A percentile compares a stretch with the other conserved stretches of the same genome.
Evolutionary conservation across 35 echinoderm and acorn worm species (phyloP).

Genomic region (Apostichopus parvimensis): DNA sequence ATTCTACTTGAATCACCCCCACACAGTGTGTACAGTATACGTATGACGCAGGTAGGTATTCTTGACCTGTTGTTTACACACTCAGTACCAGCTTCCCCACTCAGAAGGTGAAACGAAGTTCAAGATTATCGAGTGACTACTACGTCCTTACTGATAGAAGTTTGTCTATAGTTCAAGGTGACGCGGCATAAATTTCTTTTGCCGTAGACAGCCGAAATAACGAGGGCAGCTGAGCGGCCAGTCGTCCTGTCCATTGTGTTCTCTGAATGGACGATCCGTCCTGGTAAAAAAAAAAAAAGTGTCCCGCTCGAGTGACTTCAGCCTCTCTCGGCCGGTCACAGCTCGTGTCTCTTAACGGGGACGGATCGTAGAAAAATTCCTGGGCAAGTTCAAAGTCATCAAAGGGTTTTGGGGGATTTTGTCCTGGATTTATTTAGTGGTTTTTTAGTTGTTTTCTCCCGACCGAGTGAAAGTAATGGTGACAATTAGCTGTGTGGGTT

Average conservation of each 20-base stretch:
- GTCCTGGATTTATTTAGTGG: neutral
- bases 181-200: too few species aligned
- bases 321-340: too few species aligned
- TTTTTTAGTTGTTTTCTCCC: neutral
- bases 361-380: neutral
- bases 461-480: neutral
- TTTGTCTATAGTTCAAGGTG: conserved; percentile 12
- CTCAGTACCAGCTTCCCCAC: too few species aligned
- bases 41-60: too few species aligned
- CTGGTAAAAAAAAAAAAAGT: neutral
- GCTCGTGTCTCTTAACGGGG: too few species aligned
- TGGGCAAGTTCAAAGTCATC: conserved; percentile 3
- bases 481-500: neutral
- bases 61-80: too few species aligned
- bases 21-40: too few species aligned
- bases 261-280: neutral
- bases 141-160: too few species aligned
- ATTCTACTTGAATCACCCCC: too few species aligned
- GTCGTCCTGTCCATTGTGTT: neutral
- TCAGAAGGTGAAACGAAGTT: conserved; percentile 22
- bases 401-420: neutral
- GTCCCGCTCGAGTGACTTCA: too few species aligned
- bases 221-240: neutral
- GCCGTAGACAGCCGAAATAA: neutral
- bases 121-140: conserved; percentile 8